Percentiles rank a stretch among this genome's conserved stretches.
Conservation (phyloP, 2,888 invertebrate species). For the Drosophila demipolita region DNA sequence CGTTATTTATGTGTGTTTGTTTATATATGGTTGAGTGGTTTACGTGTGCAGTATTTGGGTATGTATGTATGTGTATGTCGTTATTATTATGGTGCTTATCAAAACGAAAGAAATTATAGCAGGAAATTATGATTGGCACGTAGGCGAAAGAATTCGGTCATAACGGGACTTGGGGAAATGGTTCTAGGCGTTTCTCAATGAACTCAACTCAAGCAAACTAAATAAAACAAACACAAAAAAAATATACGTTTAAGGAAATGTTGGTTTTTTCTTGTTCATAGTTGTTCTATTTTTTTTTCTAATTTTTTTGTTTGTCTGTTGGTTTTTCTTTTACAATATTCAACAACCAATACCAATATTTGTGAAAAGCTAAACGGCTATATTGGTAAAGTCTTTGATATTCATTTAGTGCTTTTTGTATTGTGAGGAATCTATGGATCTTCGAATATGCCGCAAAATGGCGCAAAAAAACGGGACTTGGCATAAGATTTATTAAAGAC, state of each 20-base stretch:
- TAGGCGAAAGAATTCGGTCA: constrained; percentile 28
- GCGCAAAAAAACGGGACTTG: constrained; percentile 6
- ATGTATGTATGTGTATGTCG: constrained; percentile 15
- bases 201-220: constrained; percentile 43
- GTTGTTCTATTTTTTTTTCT: constrained; percentile 10
- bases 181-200: constrained; percentile 28
- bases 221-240: constrained; percentile 1
- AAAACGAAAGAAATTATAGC: constrained; percentile 50
- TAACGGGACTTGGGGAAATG: constrained; percentile 37
- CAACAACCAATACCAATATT: constrained; percentile 79
- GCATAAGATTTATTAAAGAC: not conserved
- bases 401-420: constrained; percentile 85
- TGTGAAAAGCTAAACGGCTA: constrained; percentile 35
- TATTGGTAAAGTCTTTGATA: constrained; percentile 80
- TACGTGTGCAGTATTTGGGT: constrained; percentile 17
- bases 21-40: constrained; percentile 7
- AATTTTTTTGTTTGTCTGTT: constrained; percentile 3
- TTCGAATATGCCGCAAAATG: constrained; percentile 8
- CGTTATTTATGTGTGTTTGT: constrained; percentile 1
- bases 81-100: constrained; percentile 27
- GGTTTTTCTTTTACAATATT: constrained; percentile 66
- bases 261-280: constrained; percentile 59
- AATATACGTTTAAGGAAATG: constrained; percentile 60
- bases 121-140: constrained; percentile 40
- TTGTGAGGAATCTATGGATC: constrained; percentile 85